phyloP scores from a whole-genome alignment of 2,888 invertebrate species.

The Cryptophagus acutangulus region DNA sequence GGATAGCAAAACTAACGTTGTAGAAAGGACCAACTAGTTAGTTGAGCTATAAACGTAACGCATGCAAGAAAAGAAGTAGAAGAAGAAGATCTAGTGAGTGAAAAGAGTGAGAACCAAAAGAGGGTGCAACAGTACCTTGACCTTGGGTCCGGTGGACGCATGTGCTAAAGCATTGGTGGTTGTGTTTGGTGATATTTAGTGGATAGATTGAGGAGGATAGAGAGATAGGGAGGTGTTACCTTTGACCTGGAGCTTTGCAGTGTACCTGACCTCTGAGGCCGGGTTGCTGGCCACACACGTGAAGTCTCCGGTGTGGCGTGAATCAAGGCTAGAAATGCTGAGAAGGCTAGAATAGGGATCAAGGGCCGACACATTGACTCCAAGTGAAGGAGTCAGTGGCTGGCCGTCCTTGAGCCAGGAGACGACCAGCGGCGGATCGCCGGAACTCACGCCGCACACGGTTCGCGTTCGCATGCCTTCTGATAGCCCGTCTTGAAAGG shows the following conservation, averaged over 20 bases:
- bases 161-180: slow-evolving; percentile 55
- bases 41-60: too few relatives aligned
- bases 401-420: slow-evolving; percentile 79
- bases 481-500: slow-evolving; percentile 76
- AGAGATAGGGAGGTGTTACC: slow-evolving; percentile 54
- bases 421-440: slow-evolving; percentile 75
- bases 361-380: slow-evolving; percentile 66
- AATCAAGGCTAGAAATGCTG: slow-evolving; percentile 71
- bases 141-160: slow-evolving; percentile 53
- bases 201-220: slow-evolving; percentile 15
- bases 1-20: too few relatives aligned
- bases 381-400: slow-evolving; percentile 60
- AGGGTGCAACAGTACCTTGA: slow-evolving; percentile 67
- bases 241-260: slow-evolving; percentile 76
- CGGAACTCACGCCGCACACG: slow-evolving; percentile 74
- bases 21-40: too few relatives aligned
- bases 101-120: slow-evolving; percentile 41
- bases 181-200: slow-evolving; percentile 21
- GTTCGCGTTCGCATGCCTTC: slow-evolving; percentile 78
- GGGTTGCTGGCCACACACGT: slow-evolving; percentile 75
- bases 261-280: slow-evolving; percentile 73
- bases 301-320: slow-evolving; percentile 71
- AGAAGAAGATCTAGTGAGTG: slow-evolving; percentile 31
- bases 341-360: slow-evolving; percentile 74
- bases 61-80: too few relatives aligned